Base-by-base conservation (phyloP, 1,140 invertebrate genomes). In the Diploscapter pachys region DNA sequence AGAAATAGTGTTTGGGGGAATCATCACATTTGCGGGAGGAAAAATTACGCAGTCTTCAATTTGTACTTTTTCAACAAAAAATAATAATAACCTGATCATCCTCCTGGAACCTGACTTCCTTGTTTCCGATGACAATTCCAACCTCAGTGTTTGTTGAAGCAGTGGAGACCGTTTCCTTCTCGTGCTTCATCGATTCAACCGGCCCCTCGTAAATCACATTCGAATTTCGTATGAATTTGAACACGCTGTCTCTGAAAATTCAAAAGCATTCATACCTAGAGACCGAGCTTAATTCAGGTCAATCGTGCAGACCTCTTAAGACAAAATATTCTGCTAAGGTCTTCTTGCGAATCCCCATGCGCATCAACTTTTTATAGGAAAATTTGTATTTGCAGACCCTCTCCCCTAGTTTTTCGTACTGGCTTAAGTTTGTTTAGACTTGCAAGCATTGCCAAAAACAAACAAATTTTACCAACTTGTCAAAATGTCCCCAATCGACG, bases 401-500 rank as follows among this genome's bases (percentile, higher is more conserved):
- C 31, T 31, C 31, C 31, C 31, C 31, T 31, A 31, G 31, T 31
- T 31, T 31, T 31, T 31, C 31, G 31, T 31, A 31, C 31, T 31
- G 31, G 31, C 31, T 31, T 31, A 31, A 31, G 31, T 31, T 31
- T 31, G 31, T 31, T 31, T 31, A 31, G 31, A 31, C 31, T 31
- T 31, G 31, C 31, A 31, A 31, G 31, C 31, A 31, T 31, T 1
- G 31, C 1, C 0, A 31, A 31, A 31, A 79, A 48, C 73, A 8
- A n/a, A 67, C 0, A 31, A 31, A 31, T 31, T 31, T 31, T 67
- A 52, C 66, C 13, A 11, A 81, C 80, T 73, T 78, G n/a, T 83
- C 75, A 50, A 85, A 81, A 31, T 73, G 52, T 6, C 84, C 84
- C 79, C 79, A 84, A 75, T 85, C 79, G 9, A 85, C 83, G 6